A percentile compares a stretch with the other conserved stretches of the same genome.
These are phyloP conservation scores for Linyphia triangularis DNA, from an alignment of 2,888 invertebrate species.

Conservation along the genomic window DNA sequence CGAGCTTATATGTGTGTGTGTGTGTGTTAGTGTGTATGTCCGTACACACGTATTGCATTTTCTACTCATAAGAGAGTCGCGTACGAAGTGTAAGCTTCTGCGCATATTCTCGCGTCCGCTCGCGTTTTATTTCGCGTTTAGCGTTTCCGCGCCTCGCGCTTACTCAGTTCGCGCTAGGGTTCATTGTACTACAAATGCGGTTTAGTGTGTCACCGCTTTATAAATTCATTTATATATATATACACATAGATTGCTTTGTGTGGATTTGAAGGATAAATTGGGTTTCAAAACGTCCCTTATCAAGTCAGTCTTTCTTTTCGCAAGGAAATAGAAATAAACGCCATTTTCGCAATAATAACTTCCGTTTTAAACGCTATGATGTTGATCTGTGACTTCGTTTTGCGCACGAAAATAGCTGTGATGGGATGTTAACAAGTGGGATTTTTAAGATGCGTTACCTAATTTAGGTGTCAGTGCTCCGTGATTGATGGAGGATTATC, in stretches of 20 bases:
- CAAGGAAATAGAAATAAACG: background rate
- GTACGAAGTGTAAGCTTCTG: background rate
- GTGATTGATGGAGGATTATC: conserved; percentile 64
- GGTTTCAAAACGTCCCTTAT: conserved; percentile 61
- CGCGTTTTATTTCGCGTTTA: conserved; percentile 1
- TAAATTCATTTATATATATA: conserved; percentile 4
- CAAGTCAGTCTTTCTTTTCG: conserved; percentile 47
- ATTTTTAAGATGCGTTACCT: background rate
- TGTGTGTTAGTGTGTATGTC: background rate
- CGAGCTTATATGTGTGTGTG: conserved; percentile 28
- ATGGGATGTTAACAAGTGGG: background rate
- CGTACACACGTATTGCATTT: background rate
- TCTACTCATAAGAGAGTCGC: background rate
- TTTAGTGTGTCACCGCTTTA: background rate
- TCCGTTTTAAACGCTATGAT: conserved; percentile 40
- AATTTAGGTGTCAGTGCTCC: conserved; percentile 52
- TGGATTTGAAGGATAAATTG: background rate
- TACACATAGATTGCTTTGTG: conserved; percentile 4
- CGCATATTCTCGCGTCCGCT: conserved; percentile 16
- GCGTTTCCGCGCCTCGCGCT: conserved; percentile 7
- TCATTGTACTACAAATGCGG: conserved; percentile 7
- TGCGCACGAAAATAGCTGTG: background rate
- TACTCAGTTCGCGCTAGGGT: background rate
- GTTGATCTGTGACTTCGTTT: conserved; percentile 2
- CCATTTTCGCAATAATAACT: background rate